Conservation (phyloP, 2,797 vertebrate species). For the Trichosurus vulpecula region DNA sequence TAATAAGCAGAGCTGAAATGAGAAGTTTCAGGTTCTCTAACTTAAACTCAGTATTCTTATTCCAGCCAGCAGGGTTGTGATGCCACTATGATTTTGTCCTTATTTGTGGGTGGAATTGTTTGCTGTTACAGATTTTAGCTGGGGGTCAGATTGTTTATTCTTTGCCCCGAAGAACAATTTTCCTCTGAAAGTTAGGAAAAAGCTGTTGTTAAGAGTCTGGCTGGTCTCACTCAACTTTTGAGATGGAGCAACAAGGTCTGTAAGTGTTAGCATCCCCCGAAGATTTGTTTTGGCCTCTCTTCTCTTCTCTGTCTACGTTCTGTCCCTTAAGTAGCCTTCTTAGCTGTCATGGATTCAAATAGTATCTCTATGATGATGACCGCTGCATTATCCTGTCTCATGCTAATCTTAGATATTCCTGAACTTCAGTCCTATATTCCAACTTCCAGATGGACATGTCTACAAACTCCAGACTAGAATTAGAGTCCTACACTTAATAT, state of each 20-base stretch:
- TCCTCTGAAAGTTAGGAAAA: neutral
- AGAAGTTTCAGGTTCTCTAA: neutral
- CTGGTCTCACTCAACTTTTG: neutral
- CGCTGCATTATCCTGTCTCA: neutral
- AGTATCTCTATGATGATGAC: neutral
- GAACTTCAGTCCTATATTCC: neutral
- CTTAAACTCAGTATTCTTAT: neutral
- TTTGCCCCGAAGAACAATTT: neutral
- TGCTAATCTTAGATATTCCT: neutral
- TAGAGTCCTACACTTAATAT: no score
- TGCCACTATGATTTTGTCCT: neutral
- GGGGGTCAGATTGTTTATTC: neutral
- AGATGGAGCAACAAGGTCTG: neutral
- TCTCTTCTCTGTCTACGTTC: neutral
- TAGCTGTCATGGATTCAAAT: neutral
- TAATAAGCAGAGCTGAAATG: neutral
- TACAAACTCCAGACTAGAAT: no score
- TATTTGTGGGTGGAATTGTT: neutral
- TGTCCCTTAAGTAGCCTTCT: neutral
- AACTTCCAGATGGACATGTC: neutral
- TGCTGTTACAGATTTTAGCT: neutral
- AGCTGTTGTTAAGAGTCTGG: neutral
- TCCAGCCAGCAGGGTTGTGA: neutral
- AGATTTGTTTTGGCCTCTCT: neutral
- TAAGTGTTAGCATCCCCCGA: neutral